Evolutionary conservation across 2,113 vertebrate genomes (phyloP).

Genomic region (Aythya baeri): DNA sequence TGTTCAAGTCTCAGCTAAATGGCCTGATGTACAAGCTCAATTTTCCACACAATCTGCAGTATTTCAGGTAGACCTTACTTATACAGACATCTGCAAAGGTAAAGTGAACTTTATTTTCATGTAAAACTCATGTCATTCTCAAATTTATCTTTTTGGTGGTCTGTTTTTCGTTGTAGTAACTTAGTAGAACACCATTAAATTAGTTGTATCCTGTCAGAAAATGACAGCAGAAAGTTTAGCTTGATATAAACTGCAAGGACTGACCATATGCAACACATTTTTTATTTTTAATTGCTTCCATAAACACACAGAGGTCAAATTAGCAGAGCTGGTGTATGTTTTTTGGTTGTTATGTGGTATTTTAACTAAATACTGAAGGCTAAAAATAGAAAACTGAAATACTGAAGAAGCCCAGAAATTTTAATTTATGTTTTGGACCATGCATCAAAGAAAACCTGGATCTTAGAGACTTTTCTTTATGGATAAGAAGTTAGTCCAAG

Average conservation of each 20-base stretch:
- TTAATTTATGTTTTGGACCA: slow-evolving; percentile 20
- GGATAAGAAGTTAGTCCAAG: neutral
- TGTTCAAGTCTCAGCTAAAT: neutral
- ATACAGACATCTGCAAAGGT: neutral
- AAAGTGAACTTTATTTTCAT: neutral
- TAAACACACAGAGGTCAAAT: slow-evolving; percentile 29
- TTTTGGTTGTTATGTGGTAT: slow-evolving; percentile 11
- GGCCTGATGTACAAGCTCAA: neutral
- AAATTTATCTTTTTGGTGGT: neutral
- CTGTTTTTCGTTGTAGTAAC: neutral
- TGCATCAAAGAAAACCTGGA: neutral
- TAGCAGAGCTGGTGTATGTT: slow-evolving; percentile 15
- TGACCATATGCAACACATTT: slow-evolving; percentile 9
- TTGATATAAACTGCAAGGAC: neutral
- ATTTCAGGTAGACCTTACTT: neutral
- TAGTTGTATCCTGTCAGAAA: neutral
- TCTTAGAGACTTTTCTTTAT: slow-evolving; percentile 17
- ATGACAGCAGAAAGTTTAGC: neutral
- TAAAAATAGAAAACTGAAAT: slow-evolving; percentile 50
- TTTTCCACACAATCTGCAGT: neutral
- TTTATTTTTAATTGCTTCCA: slow-evolving; percentile 39
- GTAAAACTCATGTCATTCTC: neutral
- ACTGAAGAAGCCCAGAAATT: neutral
- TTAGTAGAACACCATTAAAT: neutral
- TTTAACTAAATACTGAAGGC: slow-evolving; percentile 31